Evolutionary conservation across 2,797 vertebrate species (phyloP).

Genomic region (Centroberyx gerrardi): DNA sequence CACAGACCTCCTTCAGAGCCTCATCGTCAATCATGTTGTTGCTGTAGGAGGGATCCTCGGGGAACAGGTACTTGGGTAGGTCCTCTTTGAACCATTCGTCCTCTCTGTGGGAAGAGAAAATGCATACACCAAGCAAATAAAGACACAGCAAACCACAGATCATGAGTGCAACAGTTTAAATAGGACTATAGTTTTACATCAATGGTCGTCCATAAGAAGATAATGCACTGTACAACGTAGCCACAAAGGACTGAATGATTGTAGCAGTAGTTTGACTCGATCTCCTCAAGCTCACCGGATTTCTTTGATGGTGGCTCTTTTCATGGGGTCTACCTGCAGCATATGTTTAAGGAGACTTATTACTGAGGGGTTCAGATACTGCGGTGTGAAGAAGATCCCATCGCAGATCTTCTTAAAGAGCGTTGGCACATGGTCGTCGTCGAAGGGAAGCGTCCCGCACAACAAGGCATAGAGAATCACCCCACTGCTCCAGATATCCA

Average conservation of each 20-base stretch:
- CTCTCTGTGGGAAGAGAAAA: conserved; percentile 84
- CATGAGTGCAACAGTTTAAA: not conserved
- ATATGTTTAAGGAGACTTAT: conserved; percentile 97
- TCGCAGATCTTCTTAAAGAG: conserved; percentile 99
- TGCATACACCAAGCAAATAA: not conserved
- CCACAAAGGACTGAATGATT: not conserved
- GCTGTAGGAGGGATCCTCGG: conserved; percentile 96
- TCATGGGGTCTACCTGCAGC: conserved; percentile 99
- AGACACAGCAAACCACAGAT: not conserved
- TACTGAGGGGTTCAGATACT: conserved; percentile 95
- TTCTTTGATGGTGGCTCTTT: conserved; percentile 97
- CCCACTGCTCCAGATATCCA: conserved; percentile 99
- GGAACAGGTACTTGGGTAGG: conserved; percentile 97
- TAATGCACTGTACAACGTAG: not conserved
- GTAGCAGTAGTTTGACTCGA: not conserved
- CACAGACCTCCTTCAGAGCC: conserved; percentile 98
- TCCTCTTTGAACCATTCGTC: conserved; percentile 99
- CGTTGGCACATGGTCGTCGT: conserved; percentile 99
- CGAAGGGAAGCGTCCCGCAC: conserved; percentile 97
- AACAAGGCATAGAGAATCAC: conserved; percentile 98
- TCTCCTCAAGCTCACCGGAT: conserved; percentile 88
- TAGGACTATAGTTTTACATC: not conserved
- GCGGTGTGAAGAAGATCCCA: conserved; percentile 98
- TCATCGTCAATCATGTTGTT: conserved; percentile 99
- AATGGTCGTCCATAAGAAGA: not conserved